Evolutionary conservation across 2,888 invertebrate genomes (phyloP), one percentile per base, ranked within the genome.

Genomic region (Ornithoptera priamus): DNA sequence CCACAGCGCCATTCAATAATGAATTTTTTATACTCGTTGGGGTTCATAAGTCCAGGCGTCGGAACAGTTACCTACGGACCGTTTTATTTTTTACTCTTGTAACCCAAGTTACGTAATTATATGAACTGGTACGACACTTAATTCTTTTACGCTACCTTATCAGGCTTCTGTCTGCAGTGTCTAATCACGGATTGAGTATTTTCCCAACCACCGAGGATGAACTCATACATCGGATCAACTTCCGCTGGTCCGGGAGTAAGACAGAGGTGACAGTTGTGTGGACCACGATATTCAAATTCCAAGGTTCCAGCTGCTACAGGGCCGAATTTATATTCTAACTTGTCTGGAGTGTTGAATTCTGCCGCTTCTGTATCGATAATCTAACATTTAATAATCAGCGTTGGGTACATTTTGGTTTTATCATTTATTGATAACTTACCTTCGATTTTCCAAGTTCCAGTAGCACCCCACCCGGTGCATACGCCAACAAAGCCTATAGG

Each of bases 381-480:
- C 76, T 79, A 75, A 71, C 73, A 74, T 81, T 76, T 84, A 82
- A 84, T 83, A 82, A 75, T 78, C 77, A 74, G 75, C 77, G 88
- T 89, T 92, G 92, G 92, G 93, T 92, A 92, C 92, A 91, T 90
- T 90, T 90, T 84, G 86, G 74, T 75, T 70, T 63, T 64, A 24
- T 18, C 62, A 18, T 53, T 61, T 64, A 39, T 62, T 71, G 59
- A 8, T 18, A 42, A 72, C 80, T 71, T 92, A 96, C 96, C 95
- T 93, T 97, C 96, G 77, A 97, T 94, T 74, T 96, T 93, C 97
- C 97, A 97, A 59, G 95, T 93, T 53, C 97, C 97, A 67, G 89
- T 92, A 17, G 97, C 96, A 22, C 97, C 97, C 96, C 97, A 97
- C 64, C 97, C 97, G 62, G 97, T 97, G 88, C 97, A 96, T 46